A percentile compares a stretch with the other conserved stretches of the same genome.
phyloP scores from a whole-genome alignment of 1,140 invertebrate species.

The Diabrotica undecimpunctata region DNA sequence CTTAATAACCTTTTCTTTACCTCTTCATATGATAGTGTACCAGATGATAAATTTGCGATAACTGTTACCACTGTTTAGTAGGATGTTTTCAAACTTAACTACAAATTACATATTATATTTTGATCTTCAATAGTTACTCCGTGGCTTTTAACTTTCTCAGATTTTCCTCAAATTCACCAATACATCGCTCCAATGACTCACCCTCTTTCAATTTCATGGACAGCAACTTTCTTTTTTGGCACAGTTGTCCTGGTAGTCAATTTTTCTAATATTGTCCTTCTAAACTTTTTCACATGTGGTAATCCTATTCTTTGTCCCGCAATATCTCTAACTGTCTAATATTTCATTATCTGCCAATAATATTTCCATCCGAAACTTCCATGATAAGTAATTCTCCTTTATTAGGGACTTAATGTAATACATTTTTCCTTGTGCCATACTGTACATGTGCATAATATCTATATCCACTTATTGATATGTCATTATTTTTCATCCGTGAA shows the following conservation, averaged over 20 bases:
- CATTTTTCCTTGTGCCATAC: no score
- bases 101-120: no score
- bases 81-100: slow-evolving; percentile 21
- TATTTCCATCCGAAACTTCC: slow-evolving; percentile 26
- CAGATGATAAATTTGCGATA: slow-evolving; percentile 22
- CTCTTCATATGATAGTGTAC: slow-evolving; percentile 13
- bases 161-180: slow-evolving; percentile 25
- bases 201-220: no score
- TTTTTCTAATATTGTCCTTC: slow-evolving; percentile 25
- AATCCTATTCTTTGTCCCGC: slow-evolving; percentile 16
- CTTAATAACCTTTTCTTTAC: no score
- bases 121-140: slow-evolving; percentile 22
- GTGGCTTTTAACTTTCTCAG: slow-evolving; percentile 25
- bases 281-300: slow-evolving; percentile 25
- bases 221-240: slow-evolving; percentile 25
- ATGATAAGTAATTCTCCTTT: slow-evolving; percentile 4
- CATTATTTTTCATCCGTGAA: no score
- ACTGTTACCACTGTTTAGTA: slow-evolving; percentile 25
- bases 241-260: slow-evolving; percentile 25
- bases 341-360: slow-evolving; percentile 23
- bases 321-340: slow-evolving; percentile 17
- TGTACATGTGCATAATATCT: no score
- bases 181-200: slow-evolving; percentile 21
- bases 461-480: no score
- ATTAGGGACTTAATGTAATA: neutral